Evolutionary conservation across 2,888 invertebrate species (phyloP).

Genomic region (Cepaea hortensis): DNA sequence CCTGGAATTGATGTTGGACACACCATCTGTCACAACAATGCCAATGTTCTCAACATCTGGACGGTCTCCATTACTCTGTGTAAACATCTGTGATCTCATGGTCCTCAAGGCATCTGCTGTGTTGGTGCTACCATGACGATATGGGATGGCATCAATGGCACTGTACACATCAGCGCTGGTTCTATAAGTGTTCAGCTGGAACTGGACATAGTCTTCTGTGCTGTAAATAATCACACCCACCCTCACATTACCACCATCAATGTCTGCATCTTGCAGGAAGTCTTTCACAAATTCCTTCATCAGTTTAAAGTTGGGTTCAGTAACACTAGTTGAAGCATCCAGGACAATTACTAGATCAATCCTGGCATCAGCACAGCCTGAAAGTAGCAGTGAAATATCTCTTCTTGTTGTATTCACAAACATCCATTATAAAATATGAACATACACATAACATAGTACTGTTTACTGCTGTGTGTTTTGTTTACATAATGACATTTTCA

Average conservation of each 20-base stretch:
- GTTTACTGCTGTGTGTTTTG: no score
- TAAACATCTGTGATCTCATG: conserved; percentile 64
- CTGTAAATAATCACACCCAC: conserved; percentile 67
- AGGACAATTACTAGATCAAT: conserved; percentile 67
- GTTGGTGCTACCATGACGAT: conserved; percentile 69
- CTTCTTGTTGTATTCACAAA: no score
- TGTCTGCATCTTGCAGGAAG: conserved; percentile 56
- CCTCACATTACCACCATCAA: conserved; percentile 63
- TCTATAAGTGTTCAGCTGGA: conserved; percentile 59
- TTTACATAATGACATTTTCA: no score
- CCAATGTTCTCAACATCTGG: conserved; percentile 62
- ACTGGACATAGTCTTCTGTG: conserved; percentile 58
- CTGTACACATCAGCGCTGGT: conserved; percentile 56
- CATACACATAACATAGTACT: no score
- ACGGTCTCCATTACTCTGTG: conserved; percentile 65
- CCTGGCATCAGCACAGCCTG: conserved; percentile 51
- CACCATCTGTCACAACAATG: conserved; percentile 69
- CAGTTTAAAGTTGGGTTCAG: conserved; percentile 58
- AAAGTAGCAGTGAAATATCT: background rate
- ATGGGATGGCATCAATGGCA: conserved; percentile 62
- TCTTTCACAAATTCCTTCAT: conserved; percentile 65
- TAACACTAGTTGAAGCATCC: conserved; percentile 68
- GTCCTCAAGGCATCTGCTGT: conserved; percentile 69
- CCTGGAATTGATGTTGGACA: conserved; percentile 68
- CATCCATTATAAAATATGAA: no score